Evolutionary conservation across 2,797 vertebrate genomes (phyloP).

Genomic region (Eupleurogrammus muticus): DNA sequence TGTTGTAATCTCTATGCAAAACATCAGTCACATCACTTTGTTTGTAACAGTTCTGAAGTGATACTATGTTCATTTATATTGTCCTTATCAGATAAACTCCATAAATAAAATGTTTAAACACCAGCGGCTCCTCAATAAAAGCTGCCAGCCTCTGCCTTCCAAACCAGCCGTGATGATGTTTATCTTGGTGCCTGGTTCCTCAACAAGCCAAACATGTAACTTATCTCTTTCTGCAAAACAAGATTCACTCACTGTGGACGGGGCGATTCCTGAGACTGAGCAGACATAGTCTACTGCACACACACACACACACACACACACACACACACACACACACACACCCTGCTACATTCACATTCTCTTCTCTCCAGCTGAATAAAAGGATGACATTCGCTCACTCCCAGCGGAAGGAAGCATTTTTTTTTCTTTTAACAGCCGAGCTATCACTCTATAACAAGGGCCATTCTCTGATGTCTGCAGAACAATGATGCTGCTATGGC

Average conservation of each 20-base stretch:
- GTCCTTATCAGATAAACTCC: too few relatives aligned
- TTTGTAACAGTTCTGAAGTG: too few relatives aligned
- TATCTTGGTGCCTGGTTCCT: conserved; percentile 49
- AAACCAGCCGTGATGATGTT: conserved; percentile 35
- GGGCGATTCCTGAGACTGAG: conserved; percentile 66
- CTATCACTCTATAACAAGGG: conserved; percentile 41
- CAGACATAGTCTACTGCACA: conserved; percentile 43
- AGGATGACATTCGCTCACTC: conserved; percentile 52
- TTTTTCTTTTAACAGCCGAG: conserved; percentile 35
- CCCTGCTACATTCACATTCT: conserved; percentile 36
- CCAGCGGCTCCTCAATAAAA: conserved; percentile 9
- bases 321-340: conserved; percentile 28
- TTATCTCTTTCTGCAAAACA: conserved; percentile 67
- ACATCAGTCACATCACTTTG: too few relatives aligned
- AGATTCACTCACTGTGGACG: conserved; percentile 35
- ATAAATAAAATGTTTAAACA: conserved; percentile 26
- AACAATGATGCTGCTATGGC: conserved; percentile 28
- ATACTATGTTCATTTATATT: too few relatives aligned
- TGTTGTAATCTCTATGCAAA: too few relatives aligned
- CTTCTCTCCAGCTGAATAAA: conserved; percentile 51
- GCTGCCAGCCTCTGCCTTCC: conserved; percentile 4
- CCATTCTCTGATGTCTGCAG: conserved; percentile 38
- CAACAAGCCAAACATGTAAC: conserved; percentile 42
- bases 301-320: conserved; percentile 33
- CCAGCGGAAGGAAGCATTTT: conserved; percentile 59